phyloP scores from a whole-genome alignment of 2,888 invertebrate genomes.

The Scaptomyza parva region DNA sequence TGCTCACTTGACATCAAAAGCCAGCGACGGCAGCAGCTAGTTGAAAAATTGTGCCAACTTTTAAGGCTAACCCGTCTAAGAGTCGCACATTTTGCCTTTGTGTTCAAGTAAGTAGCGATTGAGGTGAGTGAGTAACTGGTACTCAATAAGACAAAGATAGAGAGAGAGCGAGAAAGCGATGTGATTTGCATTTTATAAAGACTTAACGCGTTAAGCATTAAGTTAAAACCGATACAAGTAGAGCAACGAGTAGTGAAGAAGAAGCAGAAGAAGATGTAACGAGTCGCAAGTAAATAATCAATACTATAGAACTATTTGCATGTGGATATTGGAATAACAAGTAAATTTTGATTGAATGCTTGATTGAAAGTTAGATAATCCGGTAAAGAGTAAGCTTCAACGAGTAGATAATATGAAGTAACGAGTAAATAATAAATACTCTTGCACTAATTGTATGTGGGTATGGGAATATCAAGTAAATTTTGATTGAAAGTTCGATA shows the following conservation, averaged over 20 bases:
- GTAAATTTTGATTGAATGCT: too few relatives aligned
- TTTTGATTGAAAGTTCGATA: too few relatives aligned
- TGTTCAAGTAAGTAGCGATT: constrained; percentile 10
- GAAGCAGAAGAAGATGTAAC: neutral
- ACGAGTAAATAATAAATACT: too few relatives aligned
- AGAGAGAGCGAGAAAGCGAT: neutral
- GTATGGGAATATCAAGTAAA: too few relatives aligned
- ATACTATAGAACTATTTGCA: too few relatives aligned
- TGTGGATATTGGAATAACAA: too few relatives aligned
- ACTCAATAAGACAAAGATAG: too few relatives aligned
- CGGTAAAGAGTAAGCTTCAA: too few relatives aligned
- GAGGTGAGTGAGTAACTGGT: constrained; percentile 1
- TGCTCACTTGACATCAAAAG: constrained; percentile 46
- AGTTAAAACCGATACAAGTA: neutral
- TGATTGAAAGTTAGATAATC: too few relatives aligned
- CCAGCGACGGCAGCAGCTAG: neutral
- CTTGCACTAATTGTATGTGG: too few relatives aligned
- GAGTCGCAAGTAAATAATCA: neutral
- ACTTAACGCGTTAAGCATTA: too few relatives aligned
- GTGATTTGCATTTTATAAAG: neutral
- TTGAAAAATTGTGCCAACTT: constrained; percentile 19
- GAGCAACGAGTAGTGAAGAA: too few relatives aligned
- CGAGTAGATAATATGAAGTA: neutral
- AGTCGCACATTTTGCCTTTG: constrained; percentile 18
- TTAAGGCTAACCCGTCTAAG: constrained; percentile 10